Evolutionary conservation across 2,888 invertebrate species (phyloP).

Genomic region (Aphodius sticticus): DNA sequence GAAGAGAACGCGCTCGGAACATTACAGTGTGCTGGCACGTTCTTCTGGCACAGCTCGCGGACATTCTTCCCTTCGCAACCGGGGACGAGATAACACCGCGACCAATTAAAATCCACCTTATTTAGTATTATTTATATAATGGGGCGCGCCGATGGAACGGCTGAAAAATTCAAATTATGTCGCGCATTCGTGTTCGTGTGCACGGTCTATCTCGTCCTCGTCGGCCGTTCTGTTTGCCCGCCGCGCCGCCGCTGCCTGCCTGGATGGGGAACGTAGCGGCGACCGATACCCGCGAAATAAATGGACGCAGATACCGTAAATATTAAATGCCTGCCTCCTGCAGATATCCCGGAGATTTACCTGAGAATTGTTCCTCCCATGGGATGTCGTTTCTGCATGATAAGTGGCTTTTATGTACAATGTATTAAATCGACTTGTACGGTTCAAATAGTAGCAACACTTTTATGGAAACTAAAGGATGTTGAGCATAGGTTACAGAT

Average conservation of each 20-base stretch:
- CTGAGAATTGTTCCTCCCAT: not conserved
- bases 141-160: conserved; percentile 7
- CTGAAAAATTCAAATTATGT: conserved; percentile 21
- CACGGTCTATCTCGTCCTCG: not conserved
- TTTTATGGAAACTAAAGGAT: not conserved
- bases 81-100: conserved; percentile 44
- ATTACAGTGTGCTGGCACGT: not conserved
- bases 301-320: conserved; percentile 4
- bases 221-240: not conserved
- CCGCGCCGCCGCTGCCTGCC: not conserved
- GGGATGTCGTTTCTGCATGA: not conserved
- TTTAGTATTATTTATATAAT: conserved; percentile 42
- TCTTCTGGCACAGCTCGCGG: conserved; percentile 7
- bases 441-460: not conserved
- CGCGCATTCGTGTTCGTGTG: not conserved
- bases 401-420: not conserved
- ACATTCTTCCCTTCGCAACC: conserved; percentile 45
- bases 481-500: not conserved
- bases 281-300: not conserved
- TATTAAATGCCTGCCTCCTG: not conserved
- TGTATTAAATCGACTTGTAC: not conserved
- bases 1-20: conserved; percentile 15
- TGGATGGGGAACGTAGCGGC: not conserved
- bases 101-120: conserved; percentile 47
- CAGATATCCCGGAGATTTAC: not conserved